These are phyloP conservation scores for Pipistrellus kuhlii DNA, from an alignment of 2,797 vertebrate species.

Conservation along the genomic window DNA sequence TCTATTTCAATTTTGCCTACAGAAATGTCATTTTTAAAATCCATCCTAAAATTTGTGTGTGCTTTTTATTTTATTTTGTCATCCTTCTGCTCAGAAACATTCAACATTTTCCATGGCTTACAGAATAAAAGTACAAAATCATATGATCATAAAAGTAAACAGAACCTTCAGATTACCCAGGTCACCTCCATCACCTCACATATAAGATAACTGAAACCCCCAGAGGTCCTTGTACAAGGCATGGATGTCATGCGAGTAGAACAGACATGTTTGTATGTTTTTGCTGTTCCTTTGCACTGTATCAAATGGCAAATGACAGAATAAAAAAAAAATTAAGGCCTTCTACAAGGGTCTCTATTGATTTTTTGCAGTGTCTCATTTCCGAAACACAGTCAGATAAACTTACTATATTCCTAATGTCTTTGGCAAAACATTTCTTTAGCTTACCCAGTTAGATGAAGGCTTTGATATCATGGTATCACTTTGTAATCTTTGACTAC, in stretches of 20 bases:
- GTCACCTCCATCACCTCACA: neutral
- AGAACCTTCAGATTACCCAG: neutral
- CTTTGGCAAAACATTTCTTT: neutral
- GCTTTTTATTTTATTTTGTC: neutral
- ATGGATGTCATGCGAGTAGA: neutral
- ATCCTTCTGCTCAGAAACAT: neutral
- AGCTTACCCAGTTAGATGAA: neutral
- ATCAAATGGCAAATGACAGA: neutral
- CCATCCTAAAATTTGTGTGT: neutral
- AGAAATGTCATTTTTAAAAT: neutral
- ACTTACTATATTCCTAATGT: neutral
- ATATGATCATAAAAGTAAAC: neutral
- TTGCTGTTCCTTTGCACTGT: neutral
- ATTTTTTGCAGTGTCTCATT: neutral
- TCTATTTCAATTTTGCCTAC: neutral
- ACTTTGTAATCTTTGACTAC: neutral
- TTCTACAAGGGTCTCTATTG: neutral
- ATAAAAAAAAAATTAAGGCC: neutral
- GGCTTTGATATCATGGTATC: neutral
- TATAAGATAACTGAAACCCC: neutral
- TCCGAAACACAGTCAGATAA: neutral
- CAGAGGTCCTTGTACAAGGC: neutral
- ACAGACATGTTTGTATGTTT: neutral
- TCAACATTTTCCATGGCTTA: neutral
- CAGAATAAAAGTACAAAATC: neutral